phyloP scores from a whole-genome alignment of 2,113 vertebrate species.

The Lichenostomus cassidix region DNA sequence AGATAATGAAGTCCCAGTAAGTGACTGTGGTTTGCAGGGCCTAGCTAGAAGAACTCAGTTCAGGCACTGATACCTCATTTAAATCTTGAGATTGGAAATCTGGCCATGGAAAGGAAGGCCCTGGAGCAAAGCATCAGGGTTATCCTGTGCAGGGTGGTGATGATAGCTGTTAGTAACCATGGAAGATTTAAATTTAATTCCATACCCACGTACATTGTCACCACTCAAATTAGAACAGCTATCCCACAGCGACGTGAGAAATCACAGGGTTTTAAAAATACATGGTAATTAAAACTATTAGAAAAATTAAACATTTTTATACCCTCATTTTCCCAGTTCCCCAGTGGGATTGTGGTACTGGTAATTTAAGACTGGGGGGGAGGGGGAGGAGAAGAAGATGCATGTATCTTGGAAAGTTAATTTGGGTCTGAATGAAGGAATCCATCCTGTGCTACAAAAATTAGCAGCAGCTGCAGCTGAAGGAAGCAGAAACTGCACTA shows the following conservation, averaged over 20 bases:
- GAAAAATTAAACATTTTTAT: constrained; percentile 42
- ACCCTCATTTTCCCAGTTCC: not conserved
- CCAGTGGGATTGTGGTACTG: not conserved
- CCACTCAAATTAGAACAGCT: constrained; percentile 31
- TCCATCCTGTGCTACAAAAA: constrained; percentile 44
- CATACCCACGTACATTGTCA: constrained; percentile 12
- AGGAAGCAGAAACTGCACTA: constrained; percentile 21
- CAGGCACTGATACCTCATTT: not conserved
- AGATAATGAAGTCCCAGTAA: not conserved
- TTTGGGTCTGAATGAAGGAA: constrained; percentile 8
- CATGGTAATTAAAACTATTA: constrained; percentile 47
- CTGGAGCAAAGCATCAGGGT: not conserved
- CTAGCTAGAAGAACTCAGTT: not conserved
- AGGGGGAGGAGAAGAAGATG: not conserved
- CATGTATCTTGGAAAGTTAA: not conserved
- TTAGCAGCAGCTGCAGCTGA: constrained; percentile 12
- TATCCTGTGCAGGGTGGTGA: not conserved
- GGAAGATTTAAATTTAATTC: constrained; percentile 25
- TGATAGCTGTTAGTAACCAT: not conserved
- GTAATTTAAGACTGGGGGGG: not conserved
- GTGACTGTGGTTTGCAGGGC: not conserved
- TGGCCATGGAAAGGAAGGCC: not conserved
- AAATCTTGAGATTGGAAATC: not conserved
- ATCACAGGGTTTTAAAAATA: constrained; percentile 20
- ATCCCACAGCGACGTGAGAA: not conserved